phyloP scores from a whole-genome alignment of 1,140 invertebrate genomes.

The Bilobella aurantiaca region DNA sequence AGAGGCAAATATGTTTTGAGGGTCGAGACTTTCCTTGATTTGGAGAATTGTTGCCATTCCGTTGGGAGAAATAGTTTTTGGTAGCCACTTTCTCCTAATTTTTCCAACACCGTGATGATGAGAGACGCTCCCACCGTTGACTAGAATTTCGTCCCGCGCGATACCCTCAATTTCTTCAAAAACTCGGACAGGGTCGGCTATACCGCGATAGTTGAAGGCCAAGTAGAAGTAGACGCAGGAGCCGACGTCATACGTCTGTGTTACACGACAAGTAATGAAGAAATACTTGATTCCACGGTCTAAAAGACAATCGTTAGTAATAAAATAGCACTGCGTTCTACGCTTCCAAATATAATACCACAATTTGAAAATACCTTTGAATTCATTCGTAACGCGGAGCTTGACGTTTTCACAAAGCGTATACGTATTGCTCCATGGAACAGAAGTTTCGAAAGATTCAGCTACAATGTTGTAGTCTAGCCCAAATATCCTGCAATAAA shows the following conservation, averaged over 20 bases:
- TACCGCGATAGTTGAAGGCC: constrained; percentile 66
- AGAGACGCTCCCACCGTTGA: constrained; percentile 80
- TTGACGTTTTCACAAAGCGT: constrained; percentile 82
- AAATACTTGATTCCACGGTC: constrained; percentile 50
- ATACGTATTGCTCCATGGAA: constrained; percentile 85
- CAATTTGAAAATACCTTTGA: constrained; percentile 43
- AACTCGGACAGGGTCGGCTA: constrained; percentile 42
- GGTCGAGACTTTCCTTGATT: constrained; percentile 78
- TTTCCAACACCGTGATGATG: constrained; percentile 97
- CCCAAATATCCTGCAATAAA: constrained; percentile 66
- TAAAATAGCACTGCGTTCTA: neutral
- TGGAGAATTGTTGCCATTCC: constrained; percentile 64
- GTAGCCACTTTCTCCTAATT: constrained; percentile 66
- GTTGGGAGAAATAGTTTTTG: constrained; percentile 64
- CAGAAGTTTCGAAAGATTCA: constrained; percentile 97
- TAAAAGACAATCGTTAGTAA: constrained; percentile 38
- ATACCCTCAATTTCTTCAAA: constrained; percentile 54
- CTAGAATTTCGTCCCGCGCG: constrained; percentile 84
- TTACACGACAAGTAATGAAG: constrained; percentile 72
- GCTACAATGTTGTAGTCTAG: constrained; percentile 79
- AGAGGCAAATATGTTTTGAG: constrained; percentile 82
- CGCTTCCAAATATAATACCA: neutral
- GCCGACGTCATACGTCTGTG: constrained; percentile 93
- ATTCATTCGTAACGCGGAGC: constrained; percentile 62
- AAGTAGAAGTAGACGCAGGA: constrained; percentile 98